Percentiles rank a stretch among this genome's conserved stretches.
Conservation (phyloP, 2,113 vertebrate genomes). For the Orthonyx spaldingii region DNA sequence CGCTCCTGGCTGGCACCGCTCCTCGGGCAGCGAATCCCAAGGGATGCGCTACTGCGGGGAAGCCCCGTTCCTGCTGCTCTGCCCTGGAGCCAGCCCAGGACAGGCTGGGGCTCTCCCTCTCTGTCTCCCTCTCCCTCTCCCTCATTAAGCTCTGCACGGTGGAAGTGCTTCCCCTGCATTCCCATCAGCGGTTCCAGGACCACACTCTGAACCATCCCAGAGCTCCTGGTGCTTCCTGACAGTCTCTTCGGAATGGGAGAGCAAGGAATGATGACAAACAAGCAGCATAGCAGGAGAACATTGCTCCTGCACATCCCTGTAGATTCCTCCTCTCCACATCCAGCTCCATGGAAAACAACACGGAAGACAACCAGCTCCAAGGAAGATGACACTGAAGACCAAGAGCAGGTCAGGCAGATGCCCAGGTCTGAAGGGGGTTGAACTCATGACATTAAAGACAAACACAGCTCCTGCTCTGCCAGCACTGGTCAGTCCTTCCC, state of each 20-base stretch:
- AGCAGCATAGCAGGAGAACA: not conserved
- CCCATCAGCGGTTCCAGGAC: not conserved
- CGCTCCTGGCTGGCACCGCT: not conserved
- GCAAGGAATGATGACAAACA: not conserved
- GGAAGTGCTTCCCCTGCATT: not conserved
- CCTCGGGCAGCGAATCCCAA: not conserved
- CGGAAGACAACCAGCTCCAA: fast-evolving
- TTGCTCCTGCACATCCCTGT: not conserved
- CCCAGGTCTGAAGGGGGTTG: not conserved
- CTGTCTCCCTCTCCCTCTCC: not conserved
- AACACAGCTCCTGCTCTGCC: not conserved
- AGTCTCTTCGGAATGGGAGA: not conserved
- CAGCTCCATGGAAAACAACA: not conserved
- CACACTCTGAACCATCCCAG: fast-evolving
- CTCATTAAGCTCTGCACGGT: fast-evolving
- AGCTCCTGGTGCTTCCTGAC: not conserved
- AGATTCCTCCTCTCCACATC: not conserved
- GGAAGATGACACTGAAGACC: not conserved
- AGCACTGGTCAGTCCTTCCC: not conserved
- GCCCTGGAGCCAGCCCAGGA: not conserved
- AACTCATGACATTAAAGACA: not conserved
- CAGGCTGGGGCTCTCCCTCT: not conserved
- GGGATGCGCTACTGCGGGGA: not conserved
- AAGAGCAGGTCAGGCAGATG: not conserved
- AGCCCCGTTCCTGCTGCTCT: not conserved